Base-by-base conservation (phyloP, 2,113 vertebrate genomes). In the Salvelinus namaycush region DNA sequence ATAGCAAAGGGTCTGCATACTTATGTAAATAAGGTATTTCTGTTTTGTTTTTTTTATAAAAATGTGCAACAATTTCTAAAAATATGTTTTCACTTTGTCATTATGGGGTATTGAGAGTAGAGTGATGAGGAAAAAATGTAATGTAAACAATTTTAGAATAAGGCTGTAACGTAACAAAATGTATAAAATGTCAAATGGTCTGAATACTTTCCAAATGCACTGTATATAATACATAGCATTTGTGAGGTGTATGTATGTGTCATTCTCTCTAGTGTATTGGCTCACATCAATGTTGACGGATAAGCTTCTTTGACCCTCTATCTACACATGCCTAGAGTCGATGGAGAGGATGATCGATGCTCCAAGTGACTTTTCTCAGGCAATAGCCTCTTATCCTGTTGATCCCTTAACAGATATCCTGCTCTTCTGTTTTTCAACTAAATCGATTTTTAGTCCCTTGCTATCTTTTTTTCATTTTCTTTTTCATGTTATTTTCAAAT, bases 321-420 rank as follows among this genome's bases (percentile, higher is more conserved):
- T 81, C 82, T 87, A 82, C 83, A 83, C 81, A 81, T 88, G 85
- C 84, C 80, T 72, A 75, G 76, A 82, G 87, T 89, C 78, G 75
- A 89, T 87, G 72, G 77, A 86, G 85, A 91, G 83, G 88, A 91
- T 90, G 89, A 90, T 89, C 84, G 29, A 91, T 89, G 88, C 86
- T 89, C 88, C 89, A 86, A 88, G 89, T 86, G 87, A 87, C 87
- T 89, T 92, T 89, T 89, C 87, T 85, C 83, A 88, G 83, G 88
- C 91, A 91, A 90, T 90, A 91, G 88, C 87, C 91, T 92, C 87
- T 91, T 91, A 90, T 90, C 87, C 89, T 84, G 89, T 91, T 84
- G 87, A 91, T 91, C 81, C 20, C 83, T 74, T 77, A 72, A 79
- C 72, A 87, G 82, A 86, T 91, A 84, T 80, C 77, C 83, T 77